Evolutionary conservation across 2,797 vertebrate genomes (phyloP).

Genomic region (Monodelphis domestica): DNA sequence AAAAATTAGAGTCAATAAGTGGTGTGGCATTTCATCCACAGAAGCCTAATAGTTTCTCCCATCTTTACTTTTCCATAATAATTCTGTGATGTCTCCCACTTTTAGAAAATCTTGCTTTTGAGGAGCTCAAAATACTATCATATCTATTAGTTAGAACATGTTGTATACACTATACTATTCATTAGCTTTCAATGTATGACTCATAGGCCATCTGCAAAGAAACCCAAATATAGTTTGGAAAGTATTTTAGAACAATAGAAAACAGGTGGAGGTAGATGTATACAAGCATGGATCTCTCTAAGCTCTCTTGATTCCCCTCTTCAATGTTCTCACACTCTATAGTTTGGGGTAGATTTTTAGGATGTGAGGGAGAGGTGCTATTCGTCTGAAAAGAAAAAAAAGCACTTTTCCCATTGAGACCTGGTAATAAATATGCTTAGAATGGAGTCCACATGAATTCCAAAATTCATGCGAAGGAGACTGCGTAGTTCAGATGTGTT

Average conservation of each 20-base stretch:
- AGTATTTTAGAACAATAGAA: constrained; percentile 1
- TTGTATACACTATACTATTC: neutral
- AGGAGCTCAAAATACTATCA: neutral
- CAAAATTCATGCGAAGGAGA: constrained; percentile 9
- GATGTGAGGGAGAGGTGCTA: neutral
- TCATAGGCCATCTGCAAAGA: constrained; percentile 18
- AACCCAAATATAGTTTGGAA: constrained; percentile 32
- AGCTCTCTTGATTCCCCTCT: neutral
- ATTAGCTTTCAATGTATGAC: constrained; percentile 8
- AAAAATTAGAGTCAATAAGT: constrained; percentile 18
- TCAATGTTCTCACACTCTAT: neutral
- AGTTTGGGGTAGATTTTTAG: constrained; percentile 4
- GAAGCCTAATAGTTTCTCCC: neutral
- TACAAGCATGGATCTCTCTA: neutral
- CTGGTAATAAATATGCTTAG: constrained; percentile 15
- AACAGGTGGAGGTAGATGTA: neutral
- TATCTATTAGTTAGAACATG: neutral
- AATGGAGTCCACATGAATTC: constrained; percentile 23
- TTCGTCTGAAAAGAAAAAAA: constrained; percentile 20
- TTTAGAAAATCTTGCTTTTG: constrained; percentile 24
- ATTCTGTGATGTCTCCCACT: neutral
- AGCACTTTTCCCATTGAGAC: constrained; percentile 19
- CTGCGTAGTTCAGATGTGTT: neutral
- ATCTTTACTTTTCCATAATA: constrained; percentile 9
- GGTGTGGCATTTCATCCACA: neutral